Evolutionary conservation across 1,140 invertebrate species (phyloP).

Genomic region (Microplitis mediator): DNA sequence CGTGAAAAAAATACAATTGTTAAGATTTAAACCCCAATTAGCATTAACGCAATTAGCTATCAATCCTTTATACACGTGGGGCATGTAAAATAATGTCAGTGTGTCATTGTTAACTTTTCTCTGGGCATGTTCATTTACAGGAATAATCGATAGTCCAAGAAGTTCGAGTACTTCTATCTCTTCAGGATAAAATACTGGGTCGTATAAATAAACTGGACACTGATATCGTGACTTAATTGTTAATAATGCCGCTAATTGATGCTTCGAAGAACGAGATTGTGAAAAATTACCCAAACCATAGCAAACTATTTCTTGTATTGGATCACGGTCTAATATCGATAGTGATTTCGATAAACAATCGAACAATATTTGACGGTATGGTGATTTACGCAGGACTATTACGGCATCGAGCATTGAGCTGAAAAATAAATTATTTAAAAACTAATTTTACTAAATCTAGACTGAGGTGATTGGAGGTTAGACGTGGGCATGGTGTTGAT

Average conservation of each 20-base stretch:
- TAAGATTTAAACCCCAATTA: slow-evolving; percentile 11
- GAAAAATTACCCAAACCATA: slow-evolving; percentile 27
- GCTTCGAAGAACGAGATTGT: slow-evolving; percentile 6
- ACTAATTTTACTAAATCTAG: neutral
- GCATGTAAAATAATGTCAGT: slow-evolving; percentile 26
- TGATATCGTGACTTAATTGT: slow-evolving; percentile 16
- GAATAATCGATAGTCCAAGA: slow-evolving; percentile 17
- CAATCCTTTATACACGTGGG: slow-evolving; percentile 22
- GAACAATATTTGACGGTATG: slow-evolving; percentile 19
- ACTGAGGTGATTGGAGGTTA: neutral
- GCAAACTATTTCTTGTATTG: slow-evolving; percentile 21
- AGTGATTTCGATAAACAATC: slow-evolving; percentile 16
- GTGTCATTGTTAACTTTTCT: neutral
- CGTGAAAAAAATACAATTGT: slow-evolving; percentile 23
- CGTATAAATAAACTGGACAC: slow-evolving; percentile 20
- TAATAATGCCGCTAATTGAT: slow-evolving; percentile 20
- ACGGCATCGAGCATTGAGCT: slow-evolving; percentile 19
- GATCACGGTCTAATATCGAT: neutral
- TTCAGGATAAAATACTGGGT: slow-evolving; percentile 22
- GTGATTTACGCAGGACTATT: slow-evolving; percentile 13
- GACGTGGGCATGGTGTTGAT: neutral
- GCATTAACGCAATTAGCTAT: slow-evolving; percentile 23
- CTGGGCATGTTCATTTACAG: slow-evolving; percentile 15
- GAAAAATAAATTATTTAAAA: slow-evolving; percentile 1
- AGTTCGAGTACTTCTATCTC: slow-evolving; percentile 22